These are phyloP conservation scores for Clinocottus analis DNA, from an alignment of 2,113 vertebrate species.

Conservation along the genomic window DNA sequence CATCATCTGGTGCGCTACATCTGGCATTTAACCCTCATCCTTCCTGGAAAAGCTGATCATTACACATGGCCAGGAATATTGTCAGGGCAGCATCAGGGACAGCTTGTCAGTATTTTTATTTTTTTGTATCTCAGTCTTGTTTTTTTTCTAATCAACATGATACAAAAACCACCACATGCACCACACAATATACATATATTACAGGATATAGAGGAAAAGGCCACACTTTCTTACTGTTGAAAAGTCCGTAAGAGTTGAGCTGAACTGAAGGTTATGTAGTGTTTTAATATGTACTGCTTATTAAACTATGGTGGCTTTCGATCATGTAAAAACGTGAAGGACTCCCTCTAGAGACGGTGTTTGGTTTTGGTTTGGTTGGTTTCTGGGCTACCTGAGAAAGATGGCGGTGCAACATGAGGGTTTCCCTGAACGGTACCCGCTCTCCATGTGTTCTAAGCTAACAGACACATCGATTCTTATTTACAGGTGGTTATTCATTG, in stretches of 20 bases:
- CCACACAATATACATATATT: neutral
- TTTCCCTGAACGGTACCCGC: too few relatives aligned
- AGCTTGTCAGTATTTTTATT: neutral
- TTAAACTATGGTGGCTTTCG: too few relatives aligned
- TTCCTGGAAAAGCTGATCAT: constrained; percentile 31
- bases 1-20: constrained; percentile 1
- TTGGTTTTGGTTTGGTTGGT: too few relatives aligned
- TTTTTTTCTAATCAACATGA: neutral
- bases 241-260: neutral
- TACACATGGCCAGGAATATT: neutral
- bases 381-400: too few relatives aligned
- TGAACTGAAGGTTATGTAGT: too few relatives aligned
- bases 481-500: neutral
- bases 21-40: constrained; percentile 6
- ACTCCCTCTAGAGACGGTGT: too few relatives aligned
- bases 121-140: neutral
- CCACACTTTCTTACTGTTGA: neutral
- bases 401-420: too few relatives aligned
- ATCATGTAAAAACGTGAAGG: too few relatives aligned
- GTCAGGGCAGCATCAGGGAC: neutral
- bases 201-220: neutral
- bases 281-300: too few relatives aligned
- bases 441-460: neutral
- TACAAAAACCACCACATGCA: neutral
- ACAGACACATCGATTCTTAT: neutral